These are phyloP conservation scores for Zoanthus gigantus DNA, from an alignment of 92 coral and sea anemone species.

Conservation along the genomic window DNA sequence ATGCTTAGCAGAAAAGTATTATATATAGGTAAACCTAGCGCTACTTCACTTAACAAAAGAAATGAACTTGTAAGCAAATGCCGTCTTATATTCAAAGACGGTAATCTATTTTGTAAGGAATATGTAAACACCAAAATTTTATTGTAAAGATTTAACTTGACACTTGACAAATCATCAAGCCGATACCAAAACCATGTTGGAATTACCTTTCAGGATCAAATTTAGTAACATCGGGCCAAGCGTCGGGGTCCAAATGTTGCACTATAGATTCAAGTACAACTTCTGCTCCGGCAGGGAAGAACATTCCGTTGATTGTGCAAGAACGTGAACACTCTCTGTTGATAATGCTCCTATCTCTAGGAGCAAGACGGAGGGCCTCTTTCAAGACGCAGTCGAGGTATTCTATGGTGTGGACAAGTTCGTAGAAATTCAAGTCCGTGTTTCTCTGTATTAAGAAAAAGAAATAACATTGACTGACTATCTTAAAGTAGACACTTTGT, in stretches of 20 bases:
- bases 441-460: not conserved
- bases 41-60: too few species aligned
- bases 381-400: not conserved
- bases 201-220: conserved; percentile 12
- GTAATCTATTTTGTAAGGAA: too few species aligned
- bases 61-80: too few species aligned
- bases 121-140: too few species aligned
- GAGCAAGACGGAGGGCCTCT: not conserved
- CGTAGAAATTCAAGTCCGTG: not conserved
- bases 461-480: too few species aligned
- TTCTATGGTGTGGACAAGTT: not conserved
- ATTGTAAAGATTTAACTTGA: too few species aligned
- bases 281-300: not conserved
- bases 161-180: too few species aligned
- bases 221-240: not conserved
- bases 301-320: not conserved
- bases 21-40: too few species aligned
- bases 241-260: not conserved
- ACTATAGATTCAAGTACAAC: not conserved
- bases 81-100: too few species aligned
- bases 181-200: too few species aligned
- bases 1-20: too few species aligned
- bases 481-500: too few species aligned
- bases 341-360: not conserved
- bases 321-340: not conserved